Evolutionary conservation across 2,797 vertebrate genomes (phyloP).

Genomic region (Mastacembelus armatus): DNA sequence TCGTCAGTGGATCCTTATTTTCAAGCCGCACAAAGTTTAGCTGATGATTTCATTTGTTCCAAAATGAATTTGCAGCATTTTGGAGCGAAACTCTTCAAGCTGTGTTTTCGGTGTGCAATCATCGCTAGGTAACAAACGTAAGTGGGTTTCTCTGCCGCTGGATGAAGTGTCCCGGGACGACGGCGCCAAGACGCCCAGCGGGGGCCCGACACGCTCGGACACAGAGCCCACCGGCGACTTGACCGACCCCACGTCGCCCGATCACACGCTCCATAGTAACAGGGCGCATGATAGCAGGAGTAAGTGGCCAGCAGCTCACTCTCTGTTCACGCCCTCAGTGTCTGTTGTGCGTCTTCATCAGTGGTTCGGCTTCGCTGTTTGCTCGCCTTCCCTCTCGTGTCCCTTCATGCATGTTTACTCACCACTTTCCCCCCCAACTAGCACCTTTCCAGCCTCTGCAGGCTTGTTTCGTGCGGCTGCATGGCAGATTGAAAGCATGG

Average conservation of each 20-base stretch:
- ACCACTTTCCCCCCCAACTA: neutral
- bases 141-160: constrained; percentile 91
- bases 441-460: neutral
- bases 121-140: constrained; percentile 90
- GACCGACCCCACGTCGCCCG: constrained; percentile 63
- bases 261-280: constrained; percentile 78
- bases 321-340: constrained; percentile 7
- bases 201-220: constrained; percentile 65
- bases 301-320: constrained; percentile 78
- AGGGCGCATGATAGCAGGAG: constrained; percentile 87
- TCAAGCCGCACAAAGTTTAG: neutral
- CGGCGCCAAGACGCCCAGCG: constrained; percentile 73
- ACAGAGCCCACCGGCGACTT: constrained; percentile 77
- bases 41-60: neutral
- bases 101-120: constrained; percentile 74
- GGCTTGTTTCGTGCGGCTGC: constrained; percentile 7
- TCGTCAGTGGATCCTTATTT: constrained; percentile 5
- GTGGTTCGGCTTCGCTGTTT: constrained; percentile 30
- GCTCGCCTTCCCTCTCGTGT: neutral
- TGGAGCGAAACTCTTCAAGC: constrained; percentile 60
- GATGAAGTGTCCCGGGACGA: constrained; percentile 86
- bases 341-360: constrained; percentile 17
- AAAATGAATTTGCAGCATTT: neutral
- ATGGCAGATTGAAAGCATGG: constrained; percentile 17
- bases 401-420: constrained; percentile 32